Percentiles rank a stretch among this genome's conserved stretches.
Conservation (phyloP, 2,888 invertebrate species). For the Strigamia crassipes region DNA sequence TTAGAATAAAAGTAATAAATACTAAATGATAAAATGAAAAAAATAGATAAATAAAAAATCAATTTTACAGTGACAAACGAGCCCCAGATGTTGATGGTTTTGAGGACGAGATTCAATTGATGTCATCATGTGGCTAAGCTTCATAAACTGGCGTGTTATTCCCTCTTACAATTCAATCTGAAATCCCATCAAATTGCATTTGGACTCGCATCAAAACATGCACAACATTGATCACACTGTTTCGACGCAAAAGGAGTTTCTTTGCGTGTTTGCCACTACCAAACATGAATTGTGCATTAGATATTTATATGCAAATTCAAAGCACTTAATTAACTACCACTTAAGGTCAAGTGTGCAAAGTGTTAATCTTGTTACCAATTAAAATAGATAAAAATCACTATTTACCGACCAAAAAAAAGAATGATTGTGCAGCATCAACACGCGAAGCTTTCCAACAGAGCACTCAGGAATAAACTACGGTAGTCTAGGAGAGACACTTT, state of each 20-base stretch:
- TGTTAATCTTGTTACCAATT: background rate
- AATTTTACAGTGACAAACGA: background rate
- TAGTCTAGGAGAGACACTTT: no score
- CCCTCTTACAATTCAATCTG: conserved; percentile 21
- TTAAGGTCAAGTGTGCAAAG: background rate
- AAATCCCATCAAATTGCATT: conserved; percentile 16
- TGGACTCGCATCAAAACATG: conserved; percentile 30
- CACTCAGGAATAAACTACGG: no score
- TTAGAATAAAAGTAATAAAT: no score
- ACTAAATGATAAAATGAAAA: background rate
- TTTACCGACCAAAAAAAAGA: no score
- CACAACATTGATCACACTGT: conserved; percentile 23
- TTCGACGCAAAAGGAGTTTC: background rate
- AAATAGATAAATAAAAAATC: background rate
- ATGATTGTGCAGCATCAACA: no score
- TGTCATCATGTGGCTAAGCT: conserved; percentile 1
- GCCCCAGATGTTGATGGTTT: background rate
- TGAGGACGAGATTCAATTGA: background rate
- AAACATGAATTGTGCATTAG: conserved; percentile 23
- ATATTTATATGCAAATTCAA: conserved; percentile 25
- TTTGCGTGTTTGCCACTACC: conserved; percentile 13
- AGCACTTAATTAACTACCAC: conserved; percentile 17
- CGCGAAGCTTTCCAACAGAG: no score
- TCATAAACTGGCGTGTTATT: conserved; percentile 27
- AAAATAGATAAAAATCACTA: no score